Conservation (phyloP, 2,888 invertebrate species). For the Philereme vetulata region DNA sequence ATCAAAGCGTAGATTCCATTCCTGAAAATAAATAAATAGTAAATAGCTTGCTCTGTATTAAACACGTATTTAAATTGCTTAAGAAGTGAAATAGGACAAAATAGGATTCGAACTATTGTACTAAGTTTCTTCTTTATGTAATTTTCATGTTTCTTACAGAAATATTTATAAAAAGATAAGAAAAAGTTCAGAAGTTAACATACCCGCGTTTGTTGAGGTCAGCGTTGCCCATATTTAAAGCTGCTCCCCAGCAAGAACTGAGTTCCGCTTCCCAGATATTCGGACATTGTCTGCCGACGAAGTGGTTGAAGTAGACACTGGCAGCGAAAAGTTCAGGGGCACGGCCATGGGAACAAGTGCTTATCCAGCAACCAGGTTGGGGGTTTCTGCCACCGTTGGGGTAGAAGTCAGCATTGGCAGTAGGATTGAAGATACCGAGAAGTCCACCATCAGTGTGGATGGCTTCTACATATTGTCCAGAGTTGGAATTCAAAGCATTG, state of each 20-base stretch:
- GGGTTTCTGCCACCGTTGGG: slow-evolving; percentile 62
- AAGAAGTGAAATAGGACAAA: neutral
- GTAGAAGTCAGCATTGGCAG: slow-evolving; percentile 60
- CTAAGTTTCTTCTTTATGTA: neutral
- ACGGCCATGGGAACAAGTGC: slow-evolving; percentile 62
- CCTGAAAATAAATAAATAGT: slow-evolving; percentile 39
- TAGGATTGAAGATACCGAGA: slow-evolving; percentile 54
- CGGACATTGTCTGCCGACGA: slow-evolving; percentile 53
- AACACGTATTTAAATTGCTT: neutral
- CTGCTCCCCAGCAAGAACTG: slow-evolving; percentile 45
- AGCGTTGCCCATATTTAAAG: slow-evolving; percentile 57
- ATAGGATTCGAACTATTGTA: neutral
- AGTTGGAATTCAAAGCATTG: slow-evolving; percentile 47
- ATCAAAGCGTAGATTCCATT: slow-evolving; percentile 45
- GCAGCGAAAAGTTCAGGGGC: slow-evolving; percentile 56
- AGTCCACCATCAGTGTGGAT: slow-evolving; percentile 64
- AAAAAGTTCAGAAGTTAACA: slow-evolving; percentile 1
- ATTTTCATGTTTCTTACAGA: neutral
- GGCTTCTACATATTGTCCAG: slow-evolving; percentile 59
- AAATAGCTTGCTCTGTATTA: too few species aligned
- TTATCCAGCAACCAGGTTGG: slow-evolving; percentile 62
- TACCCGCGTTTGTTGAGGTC: slow-evolving; percentile 53
- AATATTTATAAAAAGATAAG: neutral
- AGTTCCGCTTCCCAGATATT: slow-evolving; percentile 47
- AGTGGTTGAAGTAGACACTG: slow-evolving; percentile 53